Evolutionary conservation across 2,113 vertebrate genomes (phyloP).

Genomic region (Pavo muticus): DNA sequence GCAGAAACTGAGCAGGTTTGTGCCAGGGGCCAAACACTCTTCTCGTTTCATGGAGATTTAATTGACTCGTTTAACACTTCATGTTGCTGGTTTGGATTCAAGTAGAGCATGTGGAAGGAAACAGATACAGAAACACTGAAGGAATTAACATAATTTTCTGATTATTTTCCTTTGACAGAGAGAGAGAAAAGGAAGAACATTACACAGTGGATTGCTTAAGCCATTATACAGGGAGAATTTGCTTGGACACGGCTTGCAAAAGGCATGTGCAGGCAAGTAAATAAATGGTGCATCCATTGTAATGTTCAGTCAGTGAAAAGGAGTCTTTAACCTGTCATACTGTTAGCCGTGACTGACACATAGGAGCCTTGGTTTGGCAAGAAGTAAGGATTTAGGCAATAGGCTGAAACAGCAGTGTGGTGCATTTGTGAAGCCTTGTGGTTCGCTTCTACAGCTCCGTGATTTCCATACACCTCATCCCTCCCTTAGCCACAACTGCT

Average conservation of each 20-base stretch:
- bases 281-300: background rate
- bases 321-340: background rate
- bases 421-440: background rate
- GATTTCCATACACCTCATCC: background rate
- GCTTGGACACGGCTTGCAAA: background rate
- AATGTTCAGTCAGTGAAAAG: background rate
- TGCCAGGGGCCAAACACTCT: background rate
- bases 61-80: background rate
- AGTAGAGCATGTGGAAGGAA: background rate
- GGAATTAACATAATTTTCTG: background rate
- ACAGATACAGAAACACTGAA: background rate
- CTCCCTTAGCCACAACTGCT: background rate
- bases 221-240: background rate
- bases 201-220: background rate
- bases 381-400: background rate
- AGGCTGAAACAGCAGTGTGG: background rate
- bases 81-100: background rate
- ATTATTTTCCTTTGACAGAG: background rate
- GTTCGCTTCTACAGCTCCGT: background rate
- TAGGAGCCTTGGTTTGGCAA: background rate
- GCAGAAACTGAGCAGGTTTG: accelerated
- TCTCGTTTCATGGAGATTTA: background rate
- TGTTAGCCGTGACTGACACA: background rate
- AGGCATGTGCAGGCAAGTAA: background rate
- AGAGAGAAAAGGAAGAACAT: background rate